phyloP scores from a whole-genome alignment of 2,888 invertebrate genomes.

The Myathropa florea region DNA sequence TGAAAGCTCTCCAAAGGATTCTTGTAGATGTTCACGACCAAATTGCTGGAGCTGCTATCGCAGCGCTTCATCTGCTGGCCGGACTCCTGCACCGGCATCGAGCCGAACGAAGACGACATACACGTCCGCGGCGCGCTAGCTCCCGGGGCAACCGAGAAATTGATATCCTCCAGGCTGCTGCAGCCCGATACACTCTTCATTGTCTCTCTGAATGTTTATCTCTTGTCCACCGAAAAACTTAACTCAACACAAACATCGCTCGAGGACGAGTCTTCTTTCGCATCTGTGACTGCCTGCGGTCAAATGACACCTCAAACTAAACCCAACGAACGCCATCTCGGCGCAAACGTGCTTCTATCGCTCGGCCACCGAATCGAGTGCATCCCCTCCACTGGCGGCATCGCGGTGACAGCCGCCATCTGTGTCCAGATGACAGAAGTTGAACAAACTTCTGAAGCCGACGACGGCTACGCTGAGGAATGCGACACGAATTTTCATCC shows the following conservation, averaged over 20 bases:
- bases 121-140: slow-evolving; percentile 13
- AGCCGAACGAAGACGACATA: slow-evolving; percentile 49
- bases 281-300: slow-evolving; percentile 41
- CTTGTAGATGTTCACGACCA: slow-evolving; percentile 74
- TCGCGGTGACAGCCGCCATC: too few relatives aligned
- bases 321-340: slow-evolving; percentile 16
- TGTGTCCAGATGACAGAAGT: slow-evolving; percentile 22
- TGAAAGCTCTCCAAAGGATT: slow-evolving; percentile 72
- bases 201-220: slow-evolving; percentile 9
- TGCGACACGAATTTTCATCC: slow-evolving; percentile 31
- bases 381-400: slow-evolving; percentile 13
- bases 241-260: slow-evolving; percentile 6
- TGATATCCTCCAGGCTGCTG: slow-evolving; percentile 72
- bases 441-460: slow-evolving; percentile 52
- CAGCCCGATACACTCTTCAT: slow-evolving; percentile 71
- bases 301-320: slow-evolving; percentile 50
- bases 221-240: slow-evolving; percentile 2
- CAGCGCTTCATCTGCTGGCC: slow-evolving; percentile 72
- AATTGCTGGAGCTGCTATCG: slow-evolving; percentile 74
- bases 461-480: slow-evolving; percentile 28
- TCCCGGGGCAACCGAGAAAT: background rate
- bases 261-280: background rate
- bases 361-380: background rate
- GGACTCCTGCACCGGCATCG: slow-evolving; percentile 52
- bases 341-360: slow-evolving; percentile 11